Base-by-base conservation (phyloP, 2,113 vertebrate genomes). In the Trochalopteron elliotii region DNA sequence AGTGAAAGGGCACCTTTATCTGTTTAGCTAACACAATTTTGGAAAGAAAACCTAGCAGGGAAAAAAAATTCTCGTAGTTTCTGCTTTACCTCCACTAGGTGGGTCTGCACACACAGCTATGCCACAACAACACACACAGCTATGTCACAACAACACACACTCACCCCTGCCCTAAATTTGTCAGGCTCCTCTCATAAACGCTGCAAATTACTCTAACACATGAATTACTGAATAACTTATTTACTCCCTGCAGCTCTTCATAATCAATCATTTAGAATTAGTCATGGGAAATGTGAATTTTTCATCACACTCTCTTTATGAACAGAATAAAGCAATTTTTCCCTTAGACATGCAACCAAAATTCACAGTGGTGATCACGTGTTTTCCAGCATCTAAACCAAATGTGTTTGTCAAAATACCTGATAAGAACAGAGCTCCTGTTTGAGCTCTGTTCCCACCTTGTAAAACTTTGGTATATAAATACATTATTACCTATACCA, bases 81-180 rank as follows among this genome's bases (percentile, higher is more conserved):
- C 89, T 44, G 30, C 70, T 27, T 27, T 63, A 39, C 39, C 50
- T 89, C 96, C 96, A 97, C 94, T 95, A 95, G 96, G 80, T 92
- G 95, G 96, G n/a, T 78, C 95, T 97, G 80, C 64, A 87, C 33
- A 59, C 95, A 84, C 89, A 63, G 64, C 64, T 75, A 93, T 64
- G 39, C 52, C 25, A 31, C 40, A 76, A 9, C 7, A 17, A 17
- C 4, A 28, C 49, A n/a, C 59, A 39, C 28, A 63, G 64, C 64
- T 75, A 93, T 64, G 39, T 47, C 25, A 31, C 40, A 76, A 9
- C 7, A 17, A 17, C 4, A 28, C 49, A n/a, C 59, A 39, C 28
- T 7, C 68, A 11, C 21, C 33, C 22, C 8, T 12, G 60, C 27
- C 60, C 68, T 57, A 12, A 39, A 77, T 75, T 78, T 70, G 76